These are phyloP conservation scores for Colossoma macropomum DNA, from an alignment of 2,113 vertebrate species.

Conservation along the genomic window DNA sequence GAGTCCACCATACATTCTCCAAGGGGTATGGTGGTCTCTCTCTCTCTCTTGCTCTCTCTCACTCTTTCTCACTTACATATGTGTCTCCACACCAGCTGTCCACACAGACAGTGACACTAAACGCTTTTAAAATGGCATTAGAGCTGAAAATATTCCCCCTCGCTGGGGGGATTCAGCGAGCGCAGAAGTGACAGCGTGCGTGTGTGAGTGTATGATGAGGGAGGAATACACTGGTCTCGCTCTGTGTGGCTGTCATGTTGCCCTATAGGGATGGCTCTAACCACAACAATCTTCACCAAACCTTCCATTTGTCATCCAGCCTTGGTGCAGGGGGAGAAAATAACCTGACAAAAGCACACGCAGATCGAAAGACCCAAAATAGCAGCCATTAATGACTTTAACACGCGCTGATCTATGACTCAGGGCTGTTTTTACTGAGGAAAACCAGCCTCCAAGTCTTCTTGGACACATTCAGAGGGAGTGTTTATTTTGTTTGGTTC, in stretches of 20 bases:
- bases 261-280: slow-evolving; percentile 12
- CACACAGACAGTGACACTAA: slow-evolving; percentile 25
- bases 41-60: background rate
- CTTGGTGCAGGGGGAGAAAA: background rate
- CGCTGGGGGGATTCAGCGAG: background rate
- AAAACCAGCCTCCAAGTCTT: background rate
- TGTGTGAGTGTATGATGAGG: background rate
- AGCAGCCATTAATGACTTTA: slow-evolving; percentile 31
- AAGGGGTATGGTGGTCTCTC: slow-evolving; percentile 16
- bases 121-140: slow-evolving; percentile 38
- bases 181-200: background rate
- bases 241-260: background rate
- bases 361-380: slow-evolving; percentile 1
- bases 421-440: background rate
- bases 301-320: slow-evolving; percentile 17
- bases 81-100: slow-evolving; percentile 22
- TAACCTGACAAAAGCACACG: background rate
- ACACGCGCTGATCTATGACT: slow-evolving; percentile 8
- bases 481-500: background rate
- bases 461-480: too few species aligned
- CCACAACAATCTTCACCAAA: slow-evolving; percentile 25
- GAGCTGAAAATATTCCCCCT: slow-evolving; percentile 1
- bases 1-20: slow-evolving; percentile 30
- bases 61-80: background rate
- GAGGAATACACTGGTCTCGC: slow-evolving; percentile 1